Conservation (phyloP, 1,140 invertebrate species). For the Hypsibius dujardini region DNA sequence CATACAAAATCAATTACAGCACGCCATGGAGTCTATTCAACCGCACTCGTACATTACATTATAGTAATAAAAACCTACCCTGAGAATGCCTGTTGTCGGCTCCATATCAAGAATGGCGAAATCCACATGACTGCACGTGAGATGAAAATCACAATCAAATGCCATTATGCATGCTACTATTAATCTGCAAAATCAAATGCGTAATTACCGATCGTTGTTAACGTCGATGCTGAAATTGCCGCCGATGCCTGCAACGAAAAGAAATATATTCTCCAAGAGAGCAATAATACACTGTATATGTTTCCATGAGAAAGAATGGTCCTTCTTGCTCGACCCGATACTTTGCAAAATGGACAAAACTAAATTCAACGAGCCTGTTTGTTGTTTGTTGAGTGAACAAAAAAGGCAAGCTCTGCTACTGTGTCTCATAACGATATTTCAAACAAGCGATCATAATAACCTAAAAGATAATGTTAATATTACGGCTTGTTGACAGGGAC, state of each 20-base stretch:
- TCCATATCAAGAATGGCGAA: constrained; percentile 79
- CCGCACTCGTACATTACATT: neutral
- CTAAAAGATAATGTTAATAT: too few species aligned
- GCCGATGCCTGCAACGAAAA: constrained; percentile 49
- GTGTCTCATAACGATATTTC: too few species aligned
- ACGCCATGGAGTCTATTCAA: constrained; percentile 2
- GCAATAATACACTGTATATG: too few species aligned
- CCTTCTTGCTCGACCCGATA: too few species aligned
- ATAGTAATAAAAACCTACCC: constrained; percentile 31
- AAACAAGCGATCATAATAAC: too few species aligned
- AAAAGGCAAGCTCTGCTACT: too few species aligned
- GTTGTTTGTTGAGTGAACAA: too few species aligned
- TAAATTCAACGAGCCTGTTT: too few species aligned
- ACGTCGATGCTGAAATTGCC: constrained; percentile 72
- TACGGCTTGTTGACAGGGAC: too few species aligned
- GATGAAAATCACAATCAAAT: neutral
- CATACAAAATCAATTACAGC: constrained; percentile 17
- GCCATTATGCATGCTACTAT: neutral
- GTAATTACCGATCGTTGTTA: constrained; percentile 58
- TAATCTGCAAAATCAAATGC: neutral
- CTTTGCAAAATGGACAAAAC: too few species aligned
- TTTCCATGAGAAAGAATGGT: too few species aligned
- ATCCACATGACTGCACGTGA: constrained; percentile 46
- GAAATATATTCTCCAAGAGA: neutral
- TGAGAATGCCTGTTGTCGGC: constrained; percentile 56